phyloP scores from a whole-genome alignment of 2,888 invertebrate genomes.

The Rhogogaster chlorosoma region DNA sequence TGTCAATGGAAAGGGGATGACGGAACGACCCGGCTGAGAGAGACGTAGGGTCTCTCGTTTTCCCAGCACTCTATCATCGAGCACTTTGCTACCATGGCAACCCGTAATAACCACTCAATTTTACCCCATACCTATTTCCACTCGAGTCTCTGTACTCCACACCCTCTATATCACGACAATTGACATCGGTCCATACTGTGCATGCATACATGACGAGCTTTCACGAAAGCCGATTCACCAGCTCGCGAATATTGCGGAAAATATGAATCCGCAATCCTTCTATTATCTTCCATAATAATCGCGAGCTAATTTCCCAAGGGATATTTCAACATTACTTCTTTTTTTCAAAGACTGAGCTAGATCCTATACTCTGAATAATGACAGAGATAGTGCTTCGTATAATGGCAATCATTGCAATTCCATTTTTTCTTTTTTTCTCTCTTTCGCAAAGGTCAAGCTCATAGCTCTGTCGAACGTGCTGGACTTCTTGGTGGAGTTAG shows the following conservation, averaged over 20 bases:
- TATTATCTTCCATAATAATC: no score
- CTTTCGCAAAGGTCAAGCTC: conserved; percentile 87
- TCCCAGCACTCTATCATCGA: conserved; percentile 73
- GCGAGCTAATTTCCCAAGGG: no score
- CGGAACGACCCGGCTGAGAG: neutral
- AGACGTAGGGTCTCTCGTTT: neutral
- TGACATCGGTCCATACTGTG: neutral
- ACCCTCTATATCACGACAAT: conserved; percentile 8
- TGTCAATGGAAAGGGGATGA: neutral
- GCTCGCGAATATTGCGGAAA: no score
- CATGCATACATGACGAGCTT: neutral
- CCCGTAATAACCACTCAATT: conserved; percentile 75
- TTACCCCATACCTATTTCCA: conserved; percentile 40
- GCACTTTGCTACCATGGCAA: conserved; percentile 77
- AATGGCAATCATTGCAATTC: neutral
- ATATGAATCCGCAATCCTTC: no score
- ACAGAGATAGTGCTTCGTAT: no score
- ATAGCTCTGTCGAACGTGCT: conserved; percentile 96
- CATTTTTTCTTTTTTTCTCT: conserved; percentile 34
- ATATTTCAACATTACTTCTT: no score
- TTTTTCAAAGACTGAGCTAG: no score
- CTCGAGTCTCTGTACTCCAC: neutral
- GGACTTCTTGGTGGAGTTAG: conserved; percentile 93
- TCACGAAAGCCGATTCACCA: neutral
- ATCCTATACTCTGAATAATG: no score